A percentile compares a stretch with the other conserved stretches of the same genome.
Evolutionary conservation across 2,113 vertebrate genomes (phyloP).

Genomic region (Rousettus leschenaultii): DNA sequence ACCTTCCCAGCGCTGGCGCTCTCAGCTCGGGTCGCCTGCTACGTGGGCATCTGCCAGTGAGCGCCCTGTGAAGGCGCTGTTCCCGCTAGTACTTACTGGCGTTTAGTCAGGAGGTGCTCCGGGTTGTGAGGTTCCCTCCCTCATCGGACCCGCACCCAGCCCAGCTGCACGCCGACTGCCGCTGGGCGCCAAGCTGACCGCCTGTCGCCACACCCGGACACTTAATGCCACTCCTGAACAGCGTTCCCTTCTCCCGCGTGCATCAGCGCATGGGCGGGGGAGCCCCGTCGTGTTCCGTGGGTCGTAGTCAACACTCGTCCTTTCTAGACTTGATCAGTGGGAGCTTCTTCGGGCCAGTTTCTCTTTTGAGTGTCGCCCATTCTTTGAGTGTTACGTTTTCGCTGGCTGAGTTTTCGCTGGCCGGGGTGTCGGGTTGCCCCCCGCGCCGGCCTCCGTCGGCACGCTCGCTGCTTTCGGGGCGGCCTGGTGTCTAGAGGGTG

Average conservation of each 20-base stretch:
- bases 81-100: fast-evolving
- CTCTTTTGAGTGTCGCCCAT: not conserved
- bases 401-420: not conserved
- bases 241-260: not conserved
- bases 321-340: not conserved
- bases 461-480: not conserved
- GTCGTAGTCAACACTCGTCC: not conserved
- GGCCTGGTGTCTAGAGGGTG: not conserved
- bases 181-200: not conserved
- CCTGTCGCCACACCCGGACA: not conserved
- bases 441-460: not conserved
- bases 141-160: not conserved
- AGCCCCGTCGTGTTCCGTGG: not conserved
- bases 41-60: no score
- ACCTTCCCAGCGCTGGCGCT: not conserved
- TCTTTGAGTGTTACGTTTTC: fast-evolving
- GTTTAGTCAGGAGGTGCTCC: not conserved
- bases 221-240: not conserved
- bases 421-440: no score
- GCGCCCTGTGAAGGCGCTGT: not conserved
- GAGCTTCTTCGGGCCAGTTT: not conserved
- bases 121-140: not conserved
- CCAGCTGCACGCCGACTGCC: not conserved
- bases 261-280: not conserved
- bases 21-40: fast-evolving